These are phyloP conservation scores for Strigamia crassipes DNA, from an alignment of 2,888 invertebrate genomes.

Conservation along the genomic window DNA sequence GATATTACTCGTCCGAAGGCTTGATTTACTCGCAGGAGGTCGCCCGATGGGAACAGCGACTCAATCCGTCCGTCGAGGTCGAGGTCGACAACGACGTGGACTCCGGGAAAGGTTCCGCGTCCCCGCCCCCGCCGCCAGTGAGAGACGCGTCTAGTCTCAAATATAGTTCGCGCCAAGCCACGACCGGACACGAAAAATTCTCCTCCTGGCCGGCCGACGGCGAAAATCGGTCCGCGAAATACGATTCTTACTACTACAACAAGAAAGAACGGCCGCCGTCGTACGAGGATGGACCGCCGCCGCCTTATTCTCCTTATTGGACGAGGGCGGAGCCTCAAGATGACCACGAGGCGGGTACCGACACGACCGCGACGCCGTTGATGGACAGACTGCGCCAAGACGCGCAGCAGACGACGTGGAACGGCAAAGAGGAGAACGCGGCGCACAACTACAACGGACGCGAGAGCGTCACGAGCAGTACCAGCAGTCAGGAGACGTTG, in stretches of 20 bases:
- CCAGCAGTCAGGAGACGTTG: conserved; percentile 73
- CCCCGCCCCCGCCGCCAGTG: conserved; percentile 63
- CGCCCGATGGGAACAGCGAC: conserved; percentile 36
- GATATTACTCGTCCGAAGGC: conserved; percentile 42
- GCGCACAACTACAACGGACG: conserved; percentile 58
- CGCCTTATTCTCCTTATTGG: conserved; percentile 29
- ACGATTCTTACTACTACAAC: conserved; percentile 38
- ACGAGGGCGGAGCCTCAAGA: background rate
- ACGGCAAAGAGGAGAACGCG: conserved; percentile 58
- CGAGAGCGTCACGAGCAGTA: conserved; percentile 65
- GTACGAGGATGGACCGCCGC: conserved; percentile 53
- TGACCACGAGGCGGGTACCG: conserved; percentile 58
- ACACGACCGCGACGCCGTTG: conserved; percentile 73
- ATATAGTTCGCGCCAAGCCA: conserved; percentile 64
- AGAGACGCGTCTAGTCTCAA: conserved; percentile 71
- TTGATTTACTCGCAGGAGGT: conserved; percentile 41
- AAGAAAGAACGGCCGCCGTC: conserved; percentile 62
- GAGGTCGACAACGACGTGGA: conserved; percentile 32
- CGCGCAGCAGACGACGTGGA: conserved; percentile 60
- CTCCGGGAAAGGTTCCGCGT: conserved; percentile 47
- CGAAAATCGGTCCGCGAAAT: background rate
- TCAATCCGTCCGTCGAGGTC: conserved; percentile 43
- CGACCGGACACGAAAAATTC: conserved; percentile 74
- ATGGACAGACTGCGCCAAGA: conserved; percentile 71
- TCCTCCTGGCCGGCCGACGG: conserved; percentile 71